phyloP scores from a whole-genome alignment of 1,140 invertebrate genomes.

The Wasmannia auropunctata region DNA sequence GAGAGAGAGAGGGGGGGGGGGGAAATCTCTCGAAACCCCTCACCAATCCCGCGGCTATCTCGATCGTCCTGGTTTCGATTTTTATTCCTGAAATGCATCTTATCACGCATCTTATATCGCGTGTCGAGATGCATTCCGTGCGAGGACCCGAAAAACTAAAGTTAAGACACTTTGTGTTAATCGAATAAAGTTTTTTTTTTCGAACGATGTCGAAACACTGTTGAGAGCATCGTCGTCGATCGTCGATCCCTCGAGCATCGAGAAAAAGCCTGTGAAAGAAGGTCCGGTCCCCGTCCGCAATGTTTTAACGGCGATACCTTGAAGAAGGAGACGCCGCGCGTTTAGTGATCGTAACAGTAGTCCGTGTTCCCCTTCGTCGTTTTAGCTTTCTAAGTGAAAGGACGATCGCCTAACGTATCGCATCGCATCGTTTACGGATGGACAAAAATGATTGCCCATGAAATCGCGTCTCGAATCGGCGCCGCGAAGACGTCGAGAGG shows the following conservation, averaged over 20 bases:
- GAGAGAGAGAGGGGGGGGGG: not conserved
- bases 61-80: not conserved
- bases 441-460: conserved; percentile 36
- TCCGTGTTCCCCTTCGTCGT: conserved; percentile 33
- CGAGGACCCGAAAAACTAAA: not conserved
- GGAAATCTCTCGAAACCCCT: conserved; percentile 42
- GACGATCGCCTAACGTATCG: not conserved
- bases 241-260: not conserved
- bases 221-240: not conserved
- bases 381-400: conserved; percentile 61
- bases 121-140: not conserved
- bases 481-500: not conserved
- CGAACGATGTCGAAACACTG: not conserved
- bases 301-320: not conserved
- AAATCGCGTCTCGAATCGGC: conserved; percentile 34
- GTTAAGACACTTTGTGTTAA: not conserved
- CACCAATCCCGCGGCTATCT: conserved; percentile 11
- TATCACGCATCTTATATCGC: not conserved
- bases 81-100: not conserved
- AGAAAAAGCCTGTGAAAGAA: not conserved
- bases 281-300: not conserved
- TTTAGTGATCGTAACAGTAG: conserved; percentile 37
- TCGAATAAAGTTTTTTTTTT: not conserved
- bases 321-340: conserved; percentile 2
- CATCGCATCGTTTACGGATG: not conserved